Evolutionary conservation across 1,140 invertebrate genomes (phyloP), one percentile per base, ranked within the genome.

Genomic region (Plutomurus gul): DNA sequence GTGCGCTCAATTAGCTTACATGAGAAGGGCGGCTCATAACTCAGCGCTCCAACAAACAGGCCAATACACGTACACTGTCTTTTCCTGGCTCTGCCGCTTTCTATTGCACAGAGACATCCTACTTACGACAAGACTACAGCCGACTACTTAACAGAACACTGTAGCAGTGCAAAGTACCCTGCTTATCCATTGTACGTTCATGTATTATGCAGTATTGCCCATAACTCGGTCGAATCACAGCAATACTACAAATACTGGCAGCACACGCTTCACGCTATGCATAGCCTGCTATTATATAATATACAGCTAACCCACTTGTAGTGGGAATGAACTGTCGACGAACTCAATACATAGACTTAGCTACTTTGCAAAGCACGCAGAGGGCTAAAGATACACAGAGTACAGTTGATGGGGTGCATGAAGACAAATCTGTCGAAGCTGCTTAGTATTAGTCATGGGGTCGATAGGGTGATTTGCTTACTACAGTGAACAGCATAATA

Each of bases 1-100:
- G 56, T 36, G 56, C 56, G 56, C 56, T 65, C 56, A 65, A 65
- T 65, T 65, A 65, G 56, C 56, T 65, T 65, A 65, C 56, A 65
- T 65, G 56, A 65, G 56, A 65, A 65, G 56, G 56, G 56, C 56
- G 56, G 56, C 56, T 65, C 56, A 30, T 65, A 65, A 65, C 56
- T 65, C 56, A 65, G 18, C 56, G 36, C 27, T 65, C 30, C 56
- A 65, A 33, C 11, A 13, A 13, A 43, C n/a, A 13, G n/a, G 2
- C n/a, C n/a, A 43, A 43, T 43, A 43, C 39, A 43, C 39, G 39
- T 1, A 43, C 39, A 3, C 39, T 43, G n/a, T 8, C 2, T 43
- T 13, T 43, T 13, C n/a, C n/a, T n/a, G n/a, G n/a, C n/a, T n/a
- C n/a, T n/a, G n/a, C n/a, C n/a, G n/a, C 11, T 1, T 3, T 43